Evolutionary conservation across 2,888 invertebrate genomes (phyloP).

Genomic region (Cenopis cana): DNA sequence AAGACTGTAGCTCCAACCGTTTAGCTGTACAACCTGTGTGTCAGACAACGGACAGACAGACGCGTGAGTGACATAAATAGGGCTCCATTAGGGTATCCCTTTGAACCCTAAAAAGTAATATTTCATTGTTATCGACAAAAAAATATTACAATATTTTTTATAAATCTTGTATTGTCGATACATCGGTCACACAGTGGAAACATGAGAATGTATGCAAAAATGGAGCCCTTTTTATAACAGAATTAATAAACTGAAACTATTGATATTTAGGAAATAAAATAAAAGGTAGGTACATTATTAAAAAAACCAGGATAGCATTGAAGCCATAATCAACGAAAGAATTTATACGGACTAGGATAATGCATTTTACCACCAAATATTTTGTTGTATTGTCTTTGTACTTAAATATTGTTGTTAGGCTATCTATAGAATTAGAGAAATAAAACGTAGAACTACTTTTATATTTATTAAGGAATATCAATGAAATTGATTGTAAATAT

Average conservation of each 20-base stretch:
- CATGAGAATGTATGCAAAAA: not conserved
- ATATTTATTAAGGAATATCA: constrained; percentile 36
- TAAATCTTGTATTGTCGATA: not conserved
- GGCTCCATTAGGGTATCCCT: too few species aligned
- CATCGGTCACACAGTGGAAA: not conserved
- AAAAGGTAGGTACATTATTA: too few species aligned
- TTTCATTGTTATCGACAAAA: not conserved
- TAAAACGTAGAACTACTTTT: constrained; percentile 45
- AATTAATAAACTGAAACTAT: too few species aligned
- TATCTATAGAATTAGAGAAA: constrained; percentile 47
- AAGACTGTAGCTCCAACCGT: too few species aligned
- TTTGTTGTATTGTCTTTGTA: constrained; percentile 60
- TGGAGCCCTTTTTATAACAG: not conserved
- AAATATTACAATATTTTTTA: not conserved
- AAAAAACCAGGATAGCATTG: too few species aligned
- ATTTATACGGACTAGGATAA: constrained; percentile 12
- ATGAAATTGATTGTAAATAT: constrained; percentile 48
- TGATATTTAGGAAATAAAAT: too few species aligned
- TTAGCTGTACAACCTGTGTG: too few species aligned
- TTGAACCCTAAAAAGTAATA: too few species aligned
- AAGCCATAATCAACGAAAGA: too few species aligned
- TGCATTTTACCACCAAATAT: constrained; percentile 68
- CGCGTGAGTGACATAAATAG: too few species aligned
- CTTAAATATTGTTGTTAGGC: constrained; percentile 61
- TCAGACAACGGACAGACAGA: too few species aligned